Base-by-base conservation (phyloP, 2,888 invertebrate species). In the Drosophila siamana region DNA sequence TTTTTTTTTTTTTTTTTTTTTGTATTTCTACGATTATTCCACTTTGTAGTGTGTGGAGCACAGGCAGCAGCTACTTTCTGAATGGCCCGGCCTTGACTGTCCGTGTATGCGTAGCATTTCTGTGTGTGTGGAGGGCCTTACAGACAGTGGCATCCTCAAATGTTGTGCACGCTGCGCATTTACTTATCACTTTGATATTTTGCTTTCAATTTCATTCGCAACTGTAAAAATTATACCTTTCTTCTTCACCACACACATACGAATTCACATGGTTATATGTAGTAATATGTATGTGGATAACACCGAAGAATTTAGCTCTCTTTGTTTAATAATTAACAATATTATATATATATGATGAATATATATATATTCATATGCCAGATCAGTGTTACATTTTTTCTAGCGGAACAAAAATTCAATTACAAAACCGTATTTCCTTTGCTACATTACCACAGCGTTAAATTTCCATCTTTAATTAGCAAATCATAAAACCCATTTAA, bases 51-150 rank as follows among this genome's bases (percentile, higher is more conserved):
- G 16, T 38, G 13, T 48, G 44, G 13, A 46, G 44, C 81, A 66
- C 66, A 19, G 30, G 15, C 43, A 67, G 57, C 66, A 33, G 33
- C 33, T 47, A 81, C 54, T 79, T 80, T 83, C 70, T 86, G 65
- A 67, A 84, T 77, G 78, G 64, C 16, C 60, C 63, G 66, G 67
- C 80, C 86, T 80, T 83, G 66, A 46, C 48, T 60, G 54, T 44
- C 13, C 40, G 15, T 56, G 15, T 60, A 19, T 46, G 41, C 22
- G n/a, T 61, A 38, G 33, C 36, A 13, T 15, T 7, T 15, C n/a
- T 33, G 33, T n/a, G 43, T 5, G 11, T 41, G 24, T 41, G 16
- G n/a, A 24, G 41, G 56, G 69, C 33, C 15, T 57, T 36, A 26
- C 50, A 36, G 13, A 64, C 64, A 73, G 61, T 78, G 57, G 38